Percentiles rank a stretch among this genome's conserved stretches.
Conservation (phyloP, 2,113 vertebrate genomes). For the Struthidea cinerea region DNA sequence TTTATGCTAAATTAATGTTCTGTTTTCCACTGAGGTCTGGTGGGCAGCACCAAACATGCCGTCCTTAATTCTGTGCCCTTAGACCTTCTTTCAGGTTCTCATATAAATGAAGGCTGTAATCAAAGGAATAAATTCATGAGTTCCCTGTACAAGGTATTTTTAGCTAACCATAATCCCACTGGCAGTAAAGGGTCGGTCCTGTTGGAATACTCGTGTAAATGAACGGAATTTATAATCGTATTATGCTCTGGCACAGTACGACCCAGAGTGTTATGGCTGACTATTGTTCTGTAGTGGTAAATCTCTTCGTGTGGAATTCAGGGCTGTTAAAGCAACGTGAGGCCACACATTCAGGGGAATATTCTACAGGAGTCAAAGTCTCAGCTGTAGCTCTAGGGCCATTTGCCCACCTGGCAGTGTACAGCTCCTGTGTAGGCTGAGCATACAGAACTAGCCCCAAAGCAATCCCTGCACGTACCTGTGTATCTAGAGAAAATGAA, state of each 20-base stretch:
- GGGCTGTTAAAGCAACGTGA: neutral
- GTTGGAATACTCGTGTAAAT: constrained; percentile 1
- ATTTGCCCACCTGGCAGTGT: neutral
- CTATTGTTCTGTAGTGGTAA: constrained; percentile 22
- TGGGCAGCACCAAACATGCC: neutral
- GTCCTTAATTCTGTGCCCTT: neutral
- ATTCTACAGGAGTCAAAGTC: neutral
- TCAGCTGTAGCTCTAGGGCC: neutral
- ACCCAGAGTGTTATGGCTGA: neutral
- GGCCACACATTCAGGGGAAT: neutral
- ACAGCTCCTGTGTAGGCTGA: neutral
- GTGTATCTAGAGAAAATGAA: neutral
- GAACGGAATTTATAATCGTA: constrained; percentile 64
- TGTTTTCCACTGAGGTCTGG: neutral
- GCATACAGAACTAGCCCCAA: neutral
- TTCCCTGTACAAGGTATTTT: constrained; percentile 24
- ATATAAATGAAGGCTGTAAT: constrained; percentile 4
- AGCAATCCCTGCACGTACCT: neutral
- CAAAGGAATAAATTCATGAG: constrained; percentile 52
- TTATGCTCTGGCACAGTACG: neutral
- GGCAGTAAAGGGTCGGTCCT: constrained; percentile 24
- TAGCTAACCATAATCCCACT: constrained; percentile 43
- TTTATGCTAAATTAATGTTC: neutral
- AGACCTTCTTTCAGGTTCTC: constrained; percentile 4
- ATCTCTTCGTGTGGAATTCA: constrained; percentile 9